These are phyloP conservation scores for Panzeria rudis DNA, from an alignment of 2,888 invertebrate species.

Conservation along the genomic window DNA sequence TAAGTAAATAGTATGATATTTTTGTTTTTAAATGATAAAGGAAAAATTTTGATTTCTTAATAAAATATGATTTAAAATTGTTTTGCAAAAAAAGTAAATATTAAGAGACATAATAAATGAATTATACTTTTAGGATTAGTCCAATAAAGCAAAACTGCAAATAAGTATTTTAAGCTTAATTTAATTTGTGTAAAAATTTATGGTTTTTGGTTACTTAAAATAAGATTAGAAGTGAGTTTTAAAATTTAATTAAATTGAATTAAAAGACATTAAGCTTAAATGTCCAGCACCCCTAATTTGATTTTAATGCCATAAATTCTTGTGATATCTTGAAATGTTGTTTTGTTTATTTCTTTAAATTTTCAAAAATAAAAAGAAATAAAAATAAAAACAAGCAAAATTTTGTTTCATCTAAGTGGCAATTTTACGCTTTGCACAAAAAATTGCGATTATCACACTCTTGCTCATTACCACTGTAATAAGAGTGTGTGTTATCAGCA, in stretches of 20 bases:
- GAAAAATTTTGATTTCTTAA: neutral
- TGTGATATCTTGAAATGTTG: neutral
- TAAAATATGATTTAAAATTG: neutral
- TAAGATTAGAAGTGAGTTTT: neutral
- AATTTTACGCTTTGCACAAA: conserved; percentile 61
- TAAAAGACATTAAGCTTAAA: neutral
- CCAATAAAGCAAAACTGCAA: neutral
- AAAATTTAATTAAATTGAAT: neutral
- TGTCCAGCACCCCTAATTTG: neutral
- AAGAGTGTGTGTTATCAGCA: conserved; percentile 59
- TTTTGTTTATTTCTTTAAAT: conserved; percentile 4
- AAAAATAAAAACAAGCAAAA: conserved; percentile 19
- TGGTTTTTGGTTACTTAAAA: neutral
- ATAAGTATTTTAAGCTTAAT: neutral
- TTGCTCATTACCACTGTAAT: conserved; percentile 70
- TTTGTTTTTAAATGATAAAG: neutral
- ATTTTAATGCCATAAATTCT: neutral
- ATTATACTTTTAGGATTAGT: conserved; percentile 14
- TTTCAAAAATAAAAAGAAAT: neutral
- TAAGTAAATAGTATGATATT: conserved; percentile 1
- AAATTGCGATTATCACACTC: conserved; percentile 67
- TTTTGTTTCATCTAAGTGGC: conserved; percentile 51
- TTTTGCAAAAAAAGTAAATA: neutral
- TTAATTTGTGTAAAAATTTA: neutral
- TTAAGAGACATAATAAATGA: neutral